Conservation (phyloP, 1,140 invertebrate species). For the Drosophila burlai region DNA sequence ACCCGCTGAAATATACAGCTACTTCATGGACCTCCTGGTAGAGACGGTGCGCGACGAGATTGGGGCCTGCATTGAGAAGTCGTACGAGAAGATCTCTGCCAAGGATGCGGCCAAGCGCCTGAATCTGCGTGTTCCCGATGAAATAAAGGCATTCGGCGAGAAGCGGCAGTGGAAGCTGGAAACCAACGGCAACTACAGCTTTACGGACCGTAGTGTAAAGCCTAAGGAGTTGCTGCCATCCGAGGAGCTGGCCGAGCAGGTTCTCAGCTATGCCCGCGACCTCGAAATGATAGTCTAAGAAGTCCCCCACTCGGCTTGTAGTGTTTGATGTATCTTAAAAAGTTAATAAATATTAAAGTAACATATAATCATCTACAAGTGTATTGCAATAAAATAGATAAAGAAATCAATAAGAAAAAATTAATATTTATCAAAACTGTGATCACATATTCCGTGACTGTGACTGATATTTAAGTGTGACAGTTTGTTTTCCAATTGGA, state of each 20-base stretch:
- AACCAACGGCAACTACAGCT: constrained; percentile 92
- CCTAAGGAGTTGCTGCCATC: constrained; percentile 94
- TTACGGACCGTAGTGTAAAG: constrained; percentile 90
- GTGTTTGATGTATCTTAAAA: constrained; percentile 30
- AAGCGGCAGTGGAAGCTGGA: constrained; percentile 94
- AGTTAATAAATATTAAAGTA: constrained; percentile 42
- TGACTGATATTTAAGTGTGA: constrained; percentile 1
- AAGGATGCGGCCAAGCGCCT: constrained; percentile 96
- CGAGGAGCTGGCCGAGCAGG: constrained; percentile 94
- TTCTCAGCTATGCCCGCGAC: constrained; percentile 98
- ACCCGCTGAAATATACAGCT: constrained; percentile 97
- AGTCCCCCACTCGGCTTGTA: constrained; percentile 49
- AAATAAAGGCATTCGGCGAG: constrained; percentile 92
- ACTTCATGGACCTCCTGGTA: constrained; percentile 98
- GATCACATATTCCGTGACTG: constrained; percentile 15
- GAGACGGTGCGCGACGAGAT: constrained; percentile 99
- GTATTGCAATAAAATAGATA: neutral
- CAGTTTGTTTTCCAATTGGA: neutral
- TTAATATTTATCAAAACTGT: neutral
- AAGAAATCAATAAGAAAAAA: neutral
- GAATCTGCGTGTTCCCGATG: constrained; percentile 92
- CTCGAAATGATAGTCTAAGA: constrained; percentile 99
- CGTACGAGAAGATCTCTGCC: constrained; percentile 95
- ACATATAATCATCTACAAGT: constrained; percentile 7
- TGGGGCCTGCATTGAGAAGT: constrained; percentile 97